Conservation (phyloP, 2,113 vertebrate genomes). For the Cervus canadensis region DNA sequence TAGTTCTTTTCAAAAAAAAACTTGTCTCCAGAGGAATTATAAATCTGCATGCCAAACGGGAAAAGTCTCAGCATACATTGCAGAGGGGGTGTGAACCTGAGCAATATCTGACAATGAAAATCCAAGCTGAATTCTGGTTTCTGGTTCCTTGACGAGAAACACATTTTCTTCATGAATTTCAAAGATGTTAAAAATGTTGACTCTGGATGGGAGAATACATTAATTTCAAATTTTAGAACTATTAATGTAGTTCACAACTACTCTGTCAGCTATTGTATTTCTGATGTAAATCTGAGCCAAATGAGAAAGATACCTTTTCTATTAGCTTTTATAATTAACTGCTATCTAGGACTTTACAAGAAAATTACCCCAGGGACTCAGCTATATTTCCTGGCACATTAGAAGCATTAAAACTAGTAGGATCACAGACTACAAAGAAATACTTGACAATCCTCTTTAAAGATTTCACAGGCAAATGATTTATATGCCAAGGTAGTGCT, state of each 20-base stretch:
- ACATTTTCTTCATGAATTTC: conserved; percentile 53
- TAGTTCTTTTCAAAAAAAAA: conserved; percentile 33
- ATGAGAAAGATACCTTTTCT: conserved; percentile 29
- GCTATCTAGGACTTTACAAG: conserved; percentile 33
- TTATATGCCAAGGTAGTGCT: neutral
- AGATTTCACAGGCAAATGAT: conserved; percentile 38
- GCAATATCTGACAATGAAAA: conserved; percentile 50
- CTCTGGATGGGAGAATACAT: conserved; percentile 64
- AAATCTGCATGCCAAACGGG: conserved; percentile 33
- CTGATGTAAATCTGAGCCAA: conserved; percentile 27
- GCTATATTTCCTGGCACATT: neutral
- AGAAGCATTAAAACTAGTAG: conserved; percentile 43
- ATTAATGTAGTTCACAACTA: conserved; percentile 44
- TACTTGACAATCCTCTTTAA: conserved; percentile 21
- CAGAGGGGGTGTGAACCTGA: conserved; percentile 31
- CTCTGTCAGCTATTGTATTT: conserved; percentile 40
- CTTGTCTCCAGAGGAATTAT: conserved; percentile 38
- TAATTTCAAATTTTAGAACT: conserved; percentile 68
- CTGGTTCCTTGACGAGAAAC: conserved; percentile 55
- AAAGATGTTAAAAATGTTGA: conserved; percentile 56
- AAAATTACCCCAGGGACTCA: conserved; percentile 41
- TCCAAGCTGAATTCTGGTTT: conserved; percentile 9
- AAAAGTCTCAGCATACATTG: conserved; percentile 15
- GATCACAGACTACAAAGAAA: conserved; percentile 30
- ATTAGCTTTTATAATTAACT: conserved; percentile 44